These are phyloP conservation scores for Cepphus grylle DNA, from an alignment of 2,113 vertebrate genomes.

Conservation along the genomic window DNA sequence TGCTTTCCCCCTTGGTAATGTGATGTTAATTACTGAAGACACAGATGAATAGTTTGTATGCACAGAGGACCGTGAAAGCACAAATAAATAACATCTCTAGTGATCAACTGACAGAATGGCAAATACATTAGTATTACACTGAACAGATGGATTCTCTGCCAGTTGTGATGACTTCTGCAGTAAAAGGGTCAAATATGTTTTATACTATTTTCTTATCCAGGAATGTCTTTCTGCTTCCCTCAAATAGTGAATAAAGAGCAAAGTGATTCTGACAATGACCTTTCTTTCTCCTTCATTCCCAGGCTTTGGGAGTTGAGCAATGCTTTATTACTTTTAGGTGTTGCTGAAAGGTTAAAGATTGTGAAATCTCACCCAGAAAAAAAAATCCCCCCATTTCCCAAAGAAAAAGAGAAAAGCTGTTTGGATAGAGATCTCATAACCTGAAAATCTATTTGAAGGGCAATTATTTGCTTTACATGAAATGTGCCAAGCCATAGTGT, in stretches of 20 bases:
- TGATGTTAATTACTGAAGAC: slow-evolving; percentile 43
- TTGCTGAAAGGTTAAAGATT: background rate
- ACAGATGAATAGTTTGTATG: background rate
- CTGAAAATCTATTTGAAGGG: background rate
- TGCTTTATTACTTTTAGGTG: background rate
- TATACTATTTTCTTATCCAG: background rate
- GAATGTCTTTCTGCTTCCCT: background rate
- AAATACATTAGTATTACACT: background rate
- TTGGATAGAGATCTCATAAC: background rate
- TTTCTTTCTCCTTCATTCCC: background rate
- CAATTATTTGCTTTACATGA: background rate
- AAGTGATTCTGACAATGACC: background rate
- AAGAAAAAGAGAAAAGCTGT: background rate
- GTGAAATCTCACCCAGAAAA: background rate
- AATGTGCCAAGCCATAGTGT: background rate
- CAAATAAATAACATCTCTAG: slow-evolving; percentile 12
- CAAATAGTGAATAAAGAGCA: background rate
- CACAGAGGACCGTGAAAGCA: background rate
- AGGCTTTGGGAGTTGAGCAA: background rate
- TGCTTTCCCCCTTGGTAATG: background rate
- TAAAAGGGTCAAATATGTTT: background rate
- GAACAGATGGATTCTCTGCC: background rate
- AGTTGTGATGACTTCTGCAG: background rate
- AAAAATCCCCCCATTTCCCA: background rate
- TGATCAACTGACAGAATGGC: slow-evolving; percentile 1